Evolutionary conservation across 2,888 invertebrate genomes (phyloP), one percentile per base, ranked within the genome.

Genomic region (Metalampra italica): DNA sequence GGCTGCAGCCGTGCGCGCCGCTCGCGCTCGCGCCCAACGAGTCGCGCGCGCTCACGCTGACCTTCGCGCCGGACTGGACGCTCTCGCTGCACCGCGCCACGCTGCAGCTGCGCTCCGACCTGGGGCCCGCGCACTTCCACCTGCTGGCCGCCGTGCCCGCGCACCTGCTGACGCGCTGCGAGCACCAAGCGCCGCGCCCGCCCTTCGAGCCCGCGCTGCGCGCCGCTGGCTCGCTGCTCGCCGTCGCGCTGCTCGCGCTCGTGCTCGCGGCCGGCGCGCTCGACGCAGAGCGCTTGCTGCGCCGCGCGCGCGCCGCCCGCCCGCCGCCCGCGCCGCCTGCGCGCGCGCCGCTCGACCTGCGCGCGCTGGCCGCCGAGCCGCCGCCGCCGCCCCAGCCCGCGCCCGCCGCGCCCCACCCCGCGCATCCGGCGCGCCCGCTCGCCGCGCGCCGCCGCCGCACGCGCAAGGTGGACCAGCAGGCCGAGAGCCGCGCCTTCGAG

Each of bases 191-290:
- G 90, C 50, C 79, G 90, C 47, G 91, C 91, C 34, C 85, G 92
- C 44, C 82, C 82, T 59, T 81, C 93, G 56, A 91, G 93, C 69
- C 77, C 88, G 43, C 90, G 92, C 56, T 71, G 51, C 65, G 68
- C 46, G 43, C 81, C 93, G 47, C 93, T 92, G 32, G 82, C 88
- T 50, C 60, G 54, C 63, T 72, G 29, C 66, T 77, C 56, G 66
- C 62, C 9, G 51, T 63, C 37, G 60, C 59, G 43, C 55, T 64
- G 29, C 59, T 75, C 13, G 70, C 64, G 30, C 52, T 63, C 9
- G 63, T 64, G 48, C 58, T 68, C 3, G 70, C 64, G 55, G 63
- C 71, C 55, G 64, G 69, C 56, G 64, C 68, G 53, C 54, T 66
- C 9, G 71, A 66, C 59, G 66, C 70, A 37, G 66, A 66, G 54